Evolutionary conservation across 2,113 vertebrate genomes (phyloP).

Genomic region (Albula glossodonta): DNA sequence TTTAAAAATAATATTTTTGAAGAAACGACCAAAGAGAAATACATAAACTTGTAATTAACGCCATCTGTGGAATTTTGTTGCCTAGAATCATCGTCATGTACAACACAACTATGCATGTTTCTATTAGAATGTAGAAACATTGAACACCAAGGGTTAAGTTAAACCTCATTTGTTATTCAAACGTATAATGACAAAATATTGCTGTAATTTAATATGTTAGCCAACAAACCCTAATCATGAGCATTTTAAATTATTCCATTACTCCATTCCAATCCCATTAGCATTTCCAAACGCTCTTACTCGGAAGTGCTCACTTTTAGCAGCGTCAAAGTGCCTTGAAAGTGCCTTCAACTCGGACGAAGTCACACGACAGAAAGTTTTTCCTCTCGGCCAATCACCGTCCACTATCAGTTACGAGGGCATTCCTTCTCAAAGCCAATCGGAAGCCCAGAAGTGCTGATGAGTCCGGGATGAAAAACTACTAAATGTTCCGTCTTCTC

Average conservation of each 20-base stretch:
- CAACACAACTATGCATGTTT: background rate
- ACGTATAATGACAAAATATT: background rate
- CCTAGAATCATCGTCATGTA: background rate
- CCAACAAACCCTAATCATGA: background rate
- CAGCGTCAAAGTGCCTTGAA: background rate
- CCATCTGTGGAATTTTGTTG: background rate
- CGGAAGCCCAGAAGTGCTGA: slow-evolving; percentile 66
- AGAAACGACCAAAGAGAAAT: background rate
- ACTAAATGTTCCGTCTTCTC: slow-evolving; percentile 84
- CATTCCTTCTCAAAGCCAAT: slow-evolving; percentile 82
- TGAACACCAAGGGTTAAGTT: background rate
- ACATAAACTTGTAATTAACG: background rate
- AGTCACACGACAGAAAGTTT: slow-evolving; percentile 75
- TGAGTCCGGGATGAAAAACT: slow-evolving; percentile 78
- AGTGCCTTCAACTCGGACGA: slow-evolving; percentile 51
- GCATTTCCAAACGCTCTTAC: background rate
- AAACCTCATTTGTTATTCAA: background rate
- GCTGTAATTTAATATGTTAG: background rate
- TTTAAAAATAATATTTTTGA: background rate
- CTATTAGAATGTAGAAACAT: background rate
- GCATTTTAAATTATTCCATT: background rate
- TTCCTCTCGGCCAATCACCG: slow-evolving; percentile 78
- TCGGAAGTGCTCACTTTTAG: background rate
- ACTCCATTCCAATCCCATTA: background rate
- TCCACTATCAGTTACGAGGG: slow-evolving; percentile 59